Conservation (phyloP, 2,797 vertebrate species). For the Loris lydekkerianus region DNA sequence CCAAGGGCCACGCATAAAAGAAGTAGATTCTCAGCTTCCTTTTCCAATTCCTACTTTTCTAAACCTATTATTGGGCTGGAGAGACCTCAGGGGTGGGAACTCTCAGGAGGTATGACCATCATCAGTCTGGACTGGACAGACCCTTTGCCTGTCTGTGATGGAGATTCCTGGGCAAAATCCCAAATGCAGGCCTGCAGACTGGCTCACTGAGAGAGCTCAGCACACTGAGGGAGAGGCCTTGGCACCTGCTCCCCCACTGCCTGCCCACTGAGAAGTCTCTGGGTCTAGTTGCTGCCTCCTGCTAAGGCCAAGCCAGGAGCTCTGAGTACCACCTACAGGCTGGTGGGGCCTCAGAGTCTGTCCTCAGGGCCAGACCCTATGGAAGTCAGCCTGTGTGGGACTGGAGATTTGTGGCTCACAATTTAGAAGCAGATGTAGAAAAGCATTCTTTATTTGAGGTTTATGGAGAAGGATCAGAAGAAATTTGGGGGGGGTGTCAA, state of each 20-base stretch:
- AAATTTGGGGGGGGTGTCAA: too few relatives aligned
- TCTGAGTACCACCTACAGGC: too few relatives aligned
- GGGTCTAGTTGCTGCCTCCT: neutral
- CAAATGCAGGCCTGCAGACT: neutral
- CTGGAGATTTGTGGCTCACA: neutral
- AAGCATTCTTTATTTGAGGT: neutral
- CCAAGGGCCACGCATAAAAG: neutral
- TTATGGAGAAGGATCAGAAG: neutral
- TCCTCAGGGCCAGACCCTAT: neutral
- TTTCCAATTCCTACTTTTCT: neutral
- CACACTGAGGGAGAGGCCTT: neutral
- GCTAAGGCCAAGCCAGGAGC: neutral
- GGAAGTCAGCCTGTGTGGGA: neutral
- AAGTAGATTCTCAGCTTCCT: neutral
- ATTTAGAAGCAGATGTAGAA: neutral
- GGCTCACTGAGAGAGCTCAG: neutral
- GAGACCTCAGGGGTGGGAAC: neutral
- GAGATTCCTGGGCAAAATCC: neutral
- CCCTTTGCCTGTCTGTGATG: neutral
- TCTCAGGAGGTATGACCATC: neutral
- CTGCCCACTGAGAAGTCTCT: neutral
- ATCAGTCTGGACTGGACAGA: neutral
- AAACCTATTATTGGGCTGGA: neutral
- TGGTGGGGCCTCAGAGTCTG: too few relatives aligned
- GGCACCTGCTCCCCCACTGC: neutral